Percentiles rank a stretch among this genome's conserved stretches.
Conservation (phyloP, 2,797 vertebrate genomes). For the Florisuga fusca region DNA sequence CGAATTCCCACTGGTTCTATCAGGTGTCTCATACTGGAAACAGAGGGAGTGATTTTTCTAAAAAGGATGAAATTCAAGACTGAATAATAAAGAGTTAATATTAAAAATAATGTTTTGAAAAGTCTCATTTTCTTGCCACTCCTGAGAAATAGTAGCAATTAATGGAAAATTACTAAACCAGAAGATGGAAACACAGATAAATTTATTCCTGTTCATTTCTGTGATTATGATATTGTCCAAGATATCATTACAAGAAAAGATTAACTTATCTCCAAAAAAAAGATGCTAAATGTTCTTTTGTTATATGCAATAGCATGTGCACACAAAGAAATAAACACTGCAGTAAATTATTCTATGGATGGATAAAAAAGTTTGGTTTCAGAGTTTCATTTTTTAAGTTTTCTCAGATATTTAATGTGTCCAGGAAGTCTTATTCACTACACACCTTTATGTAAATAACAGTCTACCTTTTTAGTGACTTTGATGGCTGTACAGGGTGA, state of each 20-base stretch:
- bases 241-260: background rate
- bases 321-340: background rate
- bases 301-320: background rate
- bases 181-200: background rate
- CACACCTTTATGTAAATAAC: background rate
- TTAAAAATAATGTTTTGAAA: background rate
- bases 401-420: background rate
- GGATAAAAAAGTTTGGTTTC: background rate
- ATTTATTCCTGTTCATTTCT: background rate
- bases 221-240: background rate
- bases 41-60: background rate
- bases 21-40: accelerated
- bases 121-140: background rate
- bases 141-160: background rate
- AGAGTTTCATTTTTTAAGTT: background rate
- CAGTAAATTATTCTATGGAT: background rate
- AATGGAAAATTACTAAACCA: background rate
- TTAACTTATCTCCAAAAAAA: background rate
- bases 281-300: background rate
- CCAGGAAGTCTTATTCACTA: background rate
- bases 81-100: background rate
- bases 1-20: background rate
- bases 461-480: background rate
- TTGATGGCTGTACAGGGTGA: background rate
- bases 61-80: background rate